Conservation (phyloP, 2,888 invertebrate genomes). For the Pristionchus arcanus region DNA sequence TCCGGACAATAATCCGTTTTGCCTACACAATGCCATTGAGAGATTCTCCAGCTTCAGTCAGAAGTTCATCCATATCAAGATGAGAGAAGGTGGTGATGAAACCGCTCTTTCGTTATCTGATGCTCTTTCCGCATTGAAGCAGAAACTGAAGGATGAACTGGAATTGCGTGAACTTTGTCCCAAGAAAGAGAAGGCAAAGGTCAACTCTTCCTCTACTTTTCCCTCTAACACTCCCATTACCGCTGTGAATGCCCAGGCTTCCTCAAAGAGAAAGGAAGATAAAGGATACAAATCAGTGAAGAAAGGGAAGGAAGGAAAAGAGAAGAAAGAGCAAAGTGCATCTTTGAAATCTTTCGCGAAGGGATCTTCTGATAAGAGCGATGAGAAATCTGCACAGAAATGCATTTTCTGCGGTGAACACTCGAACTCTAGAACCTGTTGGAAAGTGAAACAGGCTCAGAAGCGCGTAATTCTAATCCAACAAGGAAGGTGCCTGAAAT, state of each 20-base stretch:
- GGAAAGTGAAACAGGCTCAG: not conserved
- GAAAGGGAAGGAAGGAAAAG: not conserved
- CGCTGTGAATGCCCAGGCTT: not conserved
- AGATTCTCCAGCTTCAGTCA: not conserved
- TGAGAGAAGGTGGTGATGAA: not conserved
- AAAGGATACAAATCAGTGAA: not conserved
- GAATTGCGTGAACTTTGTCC: not conserved
- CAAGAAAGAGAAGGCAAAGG: not conserved
- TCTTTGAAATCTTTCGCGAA: not conserved
- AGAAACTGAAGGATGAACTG: conserved; percentile 7
- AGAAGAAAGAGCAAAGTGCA: not conserved
- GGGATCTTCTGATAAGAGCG: not conserved
- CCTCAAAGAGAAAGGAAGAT: not conserved
- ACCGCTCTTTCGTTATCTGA: not conserved
- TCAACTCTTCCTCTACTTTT: not conserved
- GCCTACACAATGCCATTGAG: not conserved
- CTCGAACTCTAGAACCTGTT: not conserved
- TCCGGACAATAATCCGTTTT: not conserved
- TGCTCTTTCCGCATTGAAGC: not conserved
- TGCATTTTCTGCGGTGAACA: not conserved
- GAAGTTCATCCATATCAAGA: not conserved
- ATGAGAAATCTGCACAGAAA: not conserved
- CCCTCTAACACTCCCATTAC: conserved; percentile 5
- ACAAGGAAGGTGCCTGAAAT: not conserved
- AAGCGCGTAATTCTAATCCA: not conserved